Evolutionary conservation across 2,888 invertebrate species (phyloP).

Genomic region (Leptinotarsa peninsularis): DNA sequence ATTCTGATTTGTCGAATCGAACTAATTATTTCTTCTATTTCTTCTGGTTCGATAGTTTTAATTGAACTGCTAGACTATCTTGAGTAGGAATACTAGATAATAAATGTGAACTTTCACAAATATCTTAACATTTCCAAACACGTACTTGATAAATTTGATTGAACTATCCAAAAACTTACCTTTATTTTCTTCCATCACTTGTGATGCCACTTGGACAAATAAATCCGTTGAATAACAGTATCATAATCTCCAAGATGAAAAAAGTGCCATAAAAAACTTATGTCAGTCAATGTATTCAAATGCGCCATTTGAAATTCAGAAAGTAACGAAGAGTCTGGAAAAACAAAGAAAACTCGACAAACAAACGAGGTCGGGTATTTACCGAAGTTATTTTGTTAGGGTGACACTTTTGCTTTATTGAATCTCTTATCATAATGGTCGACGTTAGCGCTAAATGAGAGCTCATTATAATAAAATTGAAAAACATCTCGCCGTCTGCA

Average conservation of each 20-base stretch:
- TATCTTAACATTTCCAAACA: neutral
- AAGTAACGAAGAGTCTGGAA: conserved; percentile 42
- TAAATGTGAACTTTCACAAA: too few relatives aligned
- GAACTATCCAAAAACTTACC: neutral
- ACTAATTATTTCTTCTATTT: too few relatives aligned
- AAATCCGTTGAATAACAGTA: conserved; percentile 11
- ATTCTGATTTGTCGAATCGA: too few relatives aligned
- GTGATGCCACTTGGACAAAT: neutral
- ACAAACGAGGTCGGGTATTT: conserved; percentile 49
- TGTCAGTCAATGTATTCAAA: conserved; percentile 50
- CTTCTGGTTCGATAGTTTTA: too few relatives aligned
- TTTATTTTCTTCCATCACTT: neutral
- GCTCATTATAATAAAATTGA: conserved; percentile 62
- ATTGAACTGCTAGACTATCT: too few relatives aligned
- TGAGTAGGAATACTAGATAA: too few relatives aligned
- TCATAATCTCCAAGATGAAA: conserved; percentile 24
- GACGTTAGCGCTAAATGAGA: conserved; percentile 60
- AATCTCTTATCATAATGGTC: conserved; percentile 61
- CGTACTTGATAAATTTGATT: neutral
- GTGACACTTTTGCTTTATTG: conserved; percentile 59
- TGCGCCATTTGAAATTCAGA: conserved; percentile 40
- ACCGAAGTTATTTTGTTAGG: conserved; percentile 52
- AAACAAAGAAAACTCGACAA: conserved; percentile 45
- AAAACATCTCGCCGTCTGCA: conserved; percentile 56
- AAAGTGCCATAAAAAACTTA: conserved; percentile 40